Evolutionary conservation across 2,113 vertebrate species (phyloP), one percentile per base, ranked within the genome.

Genomic region (Uropsilus gracilis): DNA sequence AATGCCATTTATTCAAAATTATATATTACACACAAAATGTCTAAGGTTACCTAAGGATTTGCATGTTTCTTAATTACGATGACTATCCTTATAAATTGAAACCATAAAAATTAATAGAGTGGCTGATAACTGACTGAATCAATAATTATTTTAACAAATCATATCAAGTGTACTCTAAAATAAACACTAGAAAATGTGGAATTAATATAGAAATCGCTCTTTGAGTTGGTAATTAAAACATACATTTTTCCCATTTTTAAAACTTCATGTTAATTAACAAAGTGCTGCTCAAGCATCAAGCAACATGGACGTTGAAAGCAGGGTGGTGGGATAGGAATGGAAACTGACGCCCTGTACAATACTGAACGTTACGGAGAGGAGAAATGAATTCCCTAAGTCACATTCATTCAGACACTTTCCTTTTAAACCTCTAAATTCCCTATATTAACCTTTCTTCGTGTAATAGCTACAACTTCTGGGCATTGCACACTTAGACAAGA

Each of bases 91-190:
- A 39, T 28, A 80, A 78, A 85, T 75, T 32, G 83, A 93, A 90
- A 57, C 26, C 24, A 59, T 81, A 81, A 46, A 91, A 86, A 80
- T 75, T 61, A 90, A 44, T 78, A 75, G 2, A 55, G 59, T 85
- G 39, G 68, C 59, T 71, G 34, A 77, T 72, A 81, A 89, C 14
- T 72, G 46, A 59, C 7, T 71, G n/a, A n/a, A 22, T 44, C 1
- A 44, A 71, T 89, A 72, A 26, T 57, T 83, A n/a, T 72, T 77
- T 68, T 48, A 85, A 91, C 77, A 94, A 91, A 28, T 72, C 26
- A 68, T 48, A 48, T 64, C 30, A 71, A 42, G 39, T 77, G 26
- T 53, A 55, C 22, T 76, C 37, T 66, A 93, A 46, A 55, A 96
- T 76, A 73, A 24, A 5, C n/a, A 61, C 34, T n/a, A 55, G 55